Conservation (phyloP, 2,888 invertebrate species). For the Torymus aiolomorphi region DNA sequence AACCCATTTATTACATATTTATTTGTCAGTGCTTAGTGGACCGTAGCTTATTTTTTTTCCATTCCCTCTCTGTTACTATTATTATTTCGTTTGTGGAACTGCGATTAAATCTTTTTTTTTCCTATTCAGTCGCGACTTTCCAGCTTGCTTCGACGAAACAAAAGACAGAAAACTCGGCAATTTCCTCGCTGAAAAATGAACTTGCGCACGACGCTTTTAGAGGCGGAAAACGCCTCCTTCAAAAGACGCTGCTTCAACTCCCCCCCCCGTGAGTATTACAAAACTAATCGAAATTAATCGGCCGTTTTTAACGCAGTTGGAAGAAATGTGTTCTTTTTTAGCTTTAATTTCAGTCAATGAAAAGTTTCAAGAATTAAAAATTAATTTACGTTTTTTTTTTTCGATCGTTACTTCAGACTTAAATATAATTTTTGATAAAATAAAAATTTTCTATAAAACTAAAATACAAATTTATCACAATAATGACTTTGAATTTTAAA, state of each 20-base stretch:
- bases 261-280: conserved; percentile 26
- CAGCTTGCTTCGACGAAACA: conserved; percentile 47
- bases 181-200: conserved; percentile 39
- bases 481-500: not conserved
- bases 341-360: not conserved
- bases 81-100: conserved; percentile 57
- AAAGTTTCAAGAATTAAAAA: too few relatives aligned
- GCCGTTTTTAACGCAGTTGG: conserved; percentile 22
- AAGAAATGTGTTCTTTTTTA: conserved; percentile 7
- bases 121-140: conserved; percentile 35
- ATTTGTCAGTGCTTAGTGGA: conserved; percentile 69
- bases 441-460: too few relatives aligned
- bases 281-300: conserved; percentile 38
- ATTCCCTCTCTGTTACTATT: conserved; percentile 46
- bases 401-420: too few relatives aligned
- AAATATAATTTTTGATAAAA: too few relatives aligned
- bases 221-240: conserved; percentile 17
- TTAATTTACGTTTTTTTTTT: too few relatives aligned
- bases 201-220: conserved; percentile 28
- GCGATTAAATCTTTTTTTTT: conserved; percentile 34
- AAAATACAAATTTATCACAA: not conserved
- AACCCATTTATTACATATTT: conserved; percentile 68
- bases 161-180: conserved; percentile 34
- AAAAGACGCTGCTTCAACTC: conserved; percentile 40
- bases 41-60: conserved; percentile 62